Percentiles rank a stretch among this genome's conserved stretches.
Evolutionary conservation across 2,797 vertebrate species (phyloP).

Genomic region (Enteromius radiatus): DNA sequence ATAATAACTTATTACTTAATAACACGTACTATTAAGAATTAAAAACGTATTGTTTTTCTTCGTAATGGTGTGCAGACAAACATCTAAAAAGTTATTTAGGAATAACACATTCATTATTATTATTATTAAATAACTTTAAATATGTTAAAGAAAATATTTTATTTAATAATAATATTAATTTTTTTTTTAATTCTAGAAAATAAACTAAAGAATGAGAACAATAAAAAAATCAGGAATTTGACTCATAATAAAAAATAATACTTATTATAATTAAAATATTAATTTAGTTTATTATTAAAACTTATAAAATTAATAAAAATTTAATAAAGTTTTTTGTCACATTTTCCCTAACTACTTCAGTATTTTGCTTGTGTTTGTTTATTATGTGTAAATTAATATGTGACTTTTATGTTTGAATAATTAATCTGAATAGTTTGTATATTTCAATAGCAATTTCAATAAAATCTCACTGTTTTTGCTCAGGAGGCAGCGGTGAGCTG

Average conservation of each 20-base stretch:
- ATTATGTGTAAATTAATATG: too few species aligned
- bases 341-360: background rate
- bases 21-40: too few species aligned
- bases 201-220: background rate
- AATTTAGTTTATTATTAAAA: background rate
- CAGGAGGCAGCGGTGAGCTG: constrained; percentile 69
- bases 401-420: too few species aligned
- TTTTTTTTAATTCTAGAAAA: background rate
- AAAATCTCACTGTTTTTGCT: background rate
- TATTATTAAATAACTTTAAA: background rate
- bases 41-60: background rate
- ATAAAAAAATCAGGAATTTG: background rate
- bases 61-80: background rate
- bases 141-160: too few species aligned
- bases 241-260: background rate
- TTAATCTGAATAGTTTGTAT: too few species aligned
- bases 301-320: background rate
- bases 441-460: background rate
- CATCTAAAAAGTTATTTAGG: background rate
- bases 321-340: background rate
- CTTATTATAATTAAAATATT: background rate
- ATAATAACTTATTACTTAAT: too few species aligned
- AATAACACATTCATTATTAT: background rate
- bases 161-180: background rate
- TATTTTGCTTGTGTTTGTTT: background rate